Base-by-base conservation (phyloP, 35 echinoderm and acorn worm genomes). In the Chiridota heheva region DNA sequence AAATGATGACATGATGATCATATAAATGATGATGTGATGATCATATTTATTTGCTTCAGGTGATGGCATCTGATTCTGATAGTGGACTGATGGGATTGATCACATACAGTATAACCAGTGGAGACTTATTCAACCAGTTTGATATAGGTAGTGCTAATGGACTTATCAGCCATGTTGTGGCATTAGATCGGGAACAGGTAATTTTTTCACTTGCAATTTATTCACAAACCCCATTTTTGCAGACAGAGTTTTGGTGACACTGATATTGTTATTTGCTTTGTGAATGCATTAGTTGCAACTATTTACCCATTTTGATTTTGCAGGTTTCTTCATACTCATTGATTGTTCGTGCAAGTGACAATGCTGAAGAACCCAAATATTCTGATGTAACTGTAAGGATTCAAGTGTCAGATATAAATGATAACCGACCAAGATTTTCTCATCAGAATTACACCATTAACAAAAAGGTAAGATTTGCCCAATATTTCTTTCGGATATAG, bases 171-270 rank as follows among this genome's bases (percentile, higher is more conserved):
- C 36, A 91, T 18, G 88, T 89, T 27, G 84, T 81, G 16, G 73
- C 84, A 44, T 51, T 98, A 17, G 95, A 98, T 71, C 85, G 95
- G 46, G 95, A 98, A 55, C 75, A 92, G 90, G 90, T 92, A 53
- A 63, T 42, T 40, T 16, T 6, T 16, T 8, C 27, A 65, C 13
- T 28, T 7, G 8, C n/a, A n/a, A n/a, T n/a, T n/a, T n/a, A n/a
- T n/a, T n/a, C n/a, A n/a, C n/a, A n/a, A n/a, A n/a, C n/a, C 48
- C 12, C 12, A 55, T 12, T 55, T 12, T 55, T 12, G 48, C 12
- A 55, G 48, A 55, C 12, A 55, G 48, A 55, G 12, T 13, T 55
- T 12, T 12, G 48, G 22, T 55, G 48, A 55, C 22, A 55, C 12
- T 13, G 48, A 13, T 12, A 55, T 55, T 13, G 22, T 22, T 55